A percentile compares a stretch with the other conserved stretches of the same genome.
phyloP scores from a whole-genome alignment of 2,113 vertebrate species.

The Tragelaphus imberbis region DNA sequence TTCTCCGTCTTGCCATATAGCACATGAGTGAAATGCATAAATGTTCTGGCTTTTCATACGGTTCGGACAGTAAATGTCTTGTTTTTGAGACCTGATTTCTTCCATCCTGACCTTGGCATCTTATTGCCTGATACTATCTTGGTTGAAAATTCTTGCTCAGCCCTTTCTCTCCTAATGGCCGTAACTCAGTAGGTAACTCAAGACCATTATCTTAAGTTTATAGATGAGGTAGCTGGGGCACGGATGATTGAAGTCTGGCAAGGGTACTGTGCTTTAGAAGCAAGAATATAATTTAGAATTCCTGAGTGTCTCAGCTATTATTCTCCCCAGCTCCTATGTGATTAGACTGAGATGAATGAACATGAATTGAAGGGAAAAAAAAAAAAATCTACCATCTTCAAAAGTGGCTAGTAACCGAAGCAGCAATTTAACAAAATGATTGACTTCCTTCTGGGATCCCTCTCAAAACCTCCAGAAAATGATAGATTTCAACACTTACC shows the following conservation, averaged over 20 bases:
- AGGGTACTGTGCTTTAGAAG: not conserved
- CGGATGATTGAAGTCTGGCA: not conserved
- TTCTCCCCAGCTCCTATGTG: not conserved
- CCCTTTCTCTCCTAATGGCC: not conserved
- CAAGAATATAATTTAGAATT: not conserved
- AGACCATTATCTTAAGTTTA: not conserved
- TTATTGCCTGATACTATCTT: not conserved
- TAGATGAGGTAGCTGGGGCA: not conserved
- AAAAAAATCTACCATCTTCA: not conserved
- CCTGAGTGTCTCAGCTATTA: not conserved
- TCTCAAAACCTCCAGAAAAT: not conserved
- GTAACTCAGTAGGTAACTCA: not conserved
- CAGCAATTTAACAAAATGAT: slow-evolving; percentile 31
- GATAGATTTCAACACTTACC: not conserved
- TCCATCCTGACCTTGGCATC: not conserved
- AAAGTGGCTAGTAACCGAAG: slow-evolving; percentile 10
- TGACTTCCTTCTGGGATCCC: not conserved
- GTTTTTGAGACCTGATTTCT: not conserved
- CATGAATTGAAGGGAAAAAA: not conserved
- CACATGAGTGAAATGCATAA: not conserved
- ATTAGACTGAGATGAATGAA: slow-evolving; percentile 27
- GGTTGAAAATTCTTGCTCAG: not conserved
- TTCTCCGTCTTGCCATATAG: not conserved
- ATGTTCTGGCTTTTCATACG: not conserved
- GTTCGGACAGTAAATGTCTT: not conserved